Evolutionary conservation across 2,888 invertebrate genomes (phyloP).

Genomic region (Mimas tiliae): DNA sequence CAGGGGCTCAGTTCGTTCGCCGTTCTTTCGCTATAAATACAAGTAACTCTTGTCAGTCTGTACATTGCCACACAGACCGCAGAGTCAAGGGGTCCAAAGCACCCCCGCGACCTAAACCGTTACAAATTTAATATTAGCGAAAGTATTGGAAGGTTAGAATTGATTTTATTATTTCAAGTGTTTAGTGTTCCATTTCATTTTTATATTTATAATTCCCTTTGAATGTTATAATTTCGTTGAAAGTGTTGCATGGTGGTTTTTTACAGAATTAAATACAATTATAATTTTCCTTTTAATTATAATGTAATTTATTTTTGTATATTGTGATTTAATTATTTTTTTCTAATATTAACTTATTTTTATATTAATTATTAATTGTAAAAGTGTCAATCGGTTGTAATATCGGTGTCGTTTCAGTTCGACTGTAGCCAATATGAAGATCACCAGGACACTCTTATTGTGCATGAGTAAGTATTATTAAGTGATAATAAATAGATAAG

Average conservation of each 20-base stretch:
- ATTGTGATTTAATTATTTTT: neutral
- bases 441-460: conserved; percentile 63
- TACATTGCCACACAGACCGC: conserved; percentile 74
- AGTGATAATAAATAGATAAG: neutral
- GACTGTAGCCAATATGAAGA: conserved; percentile 72
- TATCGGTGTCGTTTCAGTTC: conserved; percentile 70
- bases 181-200: conserved; percentile 30
- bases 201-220: neutral
- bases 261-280: neutral
- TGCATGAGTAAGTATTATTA: conserved; percentile 66
- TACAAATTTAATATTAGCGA: conserved; percentile 60
- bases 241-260: conserved; percentile 1
- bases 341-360: conserved; percentile 34
- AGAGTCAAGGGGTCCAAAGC: conserved; percentile 60
- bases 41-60: conserved; percentile 52
- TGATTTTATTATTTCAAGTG: conserved; percentile 12
- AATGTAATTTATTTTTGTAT: neutral
- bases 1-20: conserved; percentile 43
- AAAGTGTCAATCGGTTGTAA: conserved; percentile 42
- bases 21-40: conserved; percentile 73
- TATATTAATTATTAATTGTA: conserved; percentile 34
- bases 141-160: conserved; percentile 73
- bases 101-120: conserved; percentile 59
- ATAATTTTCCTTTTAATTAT: neutral
- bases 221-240: neutral